Evolutionary conservation across 2,888 invertebrate genomes (phyloP).

Genomic region (Pocota personata): DNA sequence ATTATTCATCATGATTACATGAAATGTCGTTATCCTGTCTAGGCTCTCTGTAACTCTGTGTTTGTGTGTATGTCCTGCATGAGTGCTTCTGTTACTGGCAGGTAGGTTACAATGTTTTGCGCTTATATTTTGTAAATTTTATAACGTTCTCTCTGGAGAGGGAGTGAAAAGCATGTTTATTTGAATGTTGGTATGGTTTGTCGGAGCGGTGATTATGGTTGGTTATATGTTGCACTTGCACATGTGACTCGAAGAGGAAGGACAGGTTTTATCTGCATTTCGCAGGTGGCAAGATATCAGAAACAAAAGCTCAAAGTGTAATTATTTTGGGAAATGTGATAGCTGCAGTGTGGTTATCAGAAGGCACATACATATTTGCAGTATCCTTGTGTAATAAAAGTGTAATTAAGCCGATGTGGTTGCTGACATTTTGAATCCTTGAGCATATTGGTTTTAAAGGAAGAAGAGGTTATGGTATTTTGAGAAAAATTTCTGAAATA

Average conservation of each 20-base stretch:
- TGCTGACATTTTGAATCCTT: slow-evolving; percentile 10
- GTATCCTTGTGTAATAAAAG: slow-evolving; percentile 20
- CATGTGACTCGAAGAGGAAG: background rate
- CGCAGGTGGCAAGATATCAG: slow-evolving; percentile 42
- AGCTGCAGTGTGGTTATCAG: slow-evolving; percentile 28
- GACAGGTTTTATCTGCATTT: slow-evolving; percentile 49
- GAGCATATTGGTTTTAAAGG: background rate
- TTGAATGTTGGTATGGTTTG: slow-evolving; percentile 7
- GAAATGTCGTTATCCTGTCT: slow-evolving; percentile 71
- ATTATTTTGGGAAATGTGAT: slow-evolving; percentile 62
- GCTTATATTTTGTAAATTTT: slow-evolving; percentile 61
- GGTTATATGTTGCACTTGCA: slow-evolving; percentile 7
- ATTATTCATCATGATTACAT: slow-evolving; percentile 74
- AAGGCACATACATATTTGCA: slow-evolving; percentile 10
- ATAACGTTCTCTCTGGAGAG: slow-evolving; percentile 19
- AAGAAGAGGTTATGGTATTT: background rate
- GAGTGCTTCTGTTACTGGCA: slow-evolving; percentile 66
- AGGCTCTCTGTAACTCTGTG: slow-evolving; percentile 16
- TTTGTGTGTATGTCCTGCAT: slow-evolving; percentile 50
- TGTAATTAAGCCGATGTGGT: slow-evolving; percentile 43
- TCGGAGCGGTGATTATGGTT: slow-evolving; percentile 44
- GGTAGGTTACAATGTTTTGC: slow-evolving; percentile 53
- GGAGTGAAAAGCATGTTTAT: slow-evolving; percentile 10
- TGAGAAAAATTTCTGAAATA: background rate
- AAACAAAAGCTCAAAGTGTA: slow-evolving; percentile 60